Percentiles rank a stretch among this genome's conserved stretches.
Conservation (phyloP, 2,888 invertebrate species). For the Aporophyla lueneburgensis region DNA sequence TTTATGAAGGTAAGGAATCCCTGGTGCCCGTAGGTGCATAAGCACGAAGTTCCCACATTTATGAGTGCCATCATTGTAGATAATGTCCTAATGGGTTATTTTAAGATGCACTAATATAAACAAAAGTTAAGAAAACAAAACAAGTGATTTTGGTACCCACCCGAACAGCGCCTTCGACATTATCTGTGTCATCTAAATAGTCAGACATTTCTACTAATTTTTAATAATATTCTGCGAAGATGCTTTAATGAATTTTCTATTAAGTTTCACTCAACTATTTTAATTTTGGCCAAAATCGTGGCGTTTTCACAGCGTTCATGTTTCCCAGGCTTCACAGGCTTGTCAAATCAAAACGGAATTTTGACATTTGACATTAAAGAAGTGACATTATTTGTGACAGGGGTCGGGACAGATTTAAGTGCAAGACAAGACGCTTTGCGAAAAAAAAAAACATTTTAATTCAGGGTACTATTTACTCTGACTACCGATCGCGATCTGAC, state of each 20-base stretch:
- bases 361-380: neutral
- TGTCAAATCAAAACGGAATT: neutral
- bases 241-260: neutral
- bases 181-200: constrained; percentile 57
- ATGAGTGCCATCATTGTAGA: neutral
- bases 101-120: neutral
- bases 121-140: constrained; percentile 18
- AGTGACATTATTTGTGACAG: neutral
- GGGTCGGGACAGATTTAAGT: no score
- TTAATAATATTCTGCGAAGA: neutral
- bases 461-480: no score
- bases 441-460: no score
- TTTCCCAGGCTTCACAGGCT: neutral
- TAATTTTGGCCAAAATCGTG: neutral
- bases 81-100: neutral
- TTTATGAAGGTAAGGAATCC: constrained; percentile 5
- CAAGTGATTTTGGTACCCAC: constrained; percentile 48
- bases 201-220: constrained; percentile 56
- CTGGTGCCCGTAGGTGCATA: neutral
- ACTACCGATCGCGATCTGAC: no score
- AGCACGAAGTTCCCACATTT: neutral
- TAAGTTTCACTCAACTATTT: neutral
- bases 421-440: no score
- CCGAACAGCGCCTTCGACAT: constrained; percentile 54
- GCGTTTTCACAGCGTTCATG: neutral